phyloP scores from a whole-genome alignment of 2,797 vertebrate species.

The Dromococcyx pavoninus region DNA sequence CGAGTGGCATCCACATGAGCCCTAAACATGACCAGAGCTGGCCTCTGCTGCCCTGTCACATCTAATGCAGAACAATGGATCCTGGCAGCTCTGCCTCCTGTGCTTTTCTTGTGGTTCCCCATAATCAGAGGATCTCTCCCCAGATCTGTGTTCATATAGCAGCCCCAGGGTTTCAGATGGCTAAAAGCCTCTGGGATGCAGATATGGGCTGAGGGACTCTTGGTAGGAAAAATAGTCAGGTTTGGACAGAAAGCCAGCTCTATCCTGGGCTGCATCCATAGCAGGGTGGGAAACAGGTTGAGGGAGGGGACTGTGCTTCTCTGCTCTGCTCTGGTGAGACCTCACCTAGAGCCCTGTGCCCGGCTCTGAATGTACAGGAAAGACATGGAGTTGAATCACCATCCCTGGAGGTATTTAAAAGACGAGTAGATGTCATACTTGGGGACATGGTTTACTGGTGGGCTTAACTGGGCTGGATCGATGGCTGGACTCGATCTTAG shows the following conservation, averaged over 20 bases:
- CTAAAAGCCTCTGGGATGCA: neutral
- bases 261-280: neutral
- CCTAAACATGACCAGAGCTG: neutral
- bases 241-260: accelerated
- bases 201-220: neutral
- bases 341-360: too few relatives aligned
- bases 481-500: too few relatives aligned
- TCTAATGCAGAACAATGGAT: too few relatives aligned
- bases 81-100: neutral
- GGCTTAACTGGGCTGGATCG: too few relatives aligned
- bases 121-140: neutral
- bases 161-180: neutral
- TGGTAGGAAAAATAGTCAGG: neutral
- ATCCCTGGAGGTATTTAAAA: too few relatives aligned
- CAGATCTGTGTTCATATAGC: neutral
- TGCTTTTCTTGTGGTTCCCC: neutral
- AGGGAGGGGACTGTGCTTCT: too few relatives aligned
- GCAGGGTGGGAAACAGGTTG: too few relatives aligned
- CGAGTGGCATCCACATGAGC: accelerated
- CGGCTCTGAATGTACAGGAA: too few relatives aligned
- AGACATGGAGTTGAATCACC: too few relatives aligned
- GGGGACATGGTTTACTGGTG: too few relatives aligned
- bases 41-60: neutral
- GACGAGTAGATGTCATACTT: too few relatives aligned
- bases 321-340: too few relatives aligned